Evolutionary conservation across 2,888 invertebrate species (phyloP), one percentile per base, ranked within the genome.

Genomic region (Hedya salicella): DNA sequence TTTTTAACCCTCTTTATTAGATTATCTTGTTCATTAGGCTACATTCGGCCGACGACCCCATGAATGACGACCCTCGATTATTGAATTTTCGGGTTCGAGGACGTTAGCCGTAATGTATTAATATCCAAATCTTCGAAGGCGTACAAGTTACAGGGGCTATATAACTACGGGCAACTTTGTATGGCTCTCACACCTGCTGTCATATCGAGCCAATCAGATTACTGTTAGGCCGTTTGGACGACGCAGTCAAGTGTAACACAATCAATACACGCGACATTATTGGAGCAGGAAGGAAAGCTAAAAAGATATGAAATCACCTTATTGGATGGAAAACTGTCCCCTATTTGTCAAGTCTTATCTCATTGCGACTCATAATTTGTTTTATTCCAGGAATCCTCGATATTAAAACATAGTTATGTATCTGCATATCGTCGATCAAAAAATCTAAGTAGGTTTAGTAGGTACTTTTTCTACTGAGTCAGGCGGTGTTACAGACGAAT

Each of bases 11-110:
- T 67, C 70, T 70, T 75, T 75, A 75, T 76, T 73, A 70, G 69
- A 76, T 78, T 76, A 75, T 71, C 71, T 68, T 72, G 70, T 73
- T 72, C 72, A 73, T 74, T 75, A 72, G 70, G 71, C 66, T 71
- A 64, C 69, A 61, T 67, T 67, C 67, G 53, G 42, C 44, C 65
- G 60, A 40, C 44, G 62, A 36, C 42, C 48, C 49, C 52, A 30
- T 68, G 62, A 69, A 69, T 64, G 70, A 68, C 67, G 60, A 68
- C 52, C 59, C 62, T 69, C 70, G 52, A 64, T 69, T 67, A 66
- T 63, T 65, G 60, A 61, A 63, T 59, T 59, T 59, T 48, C 46
- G 60, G 49, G 46, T 32, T 53, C 59, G 42, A 57, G 59, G 62
- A 13, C 50, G 42, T 30, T 16, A 30, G 5, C 32, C 16, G 36